A percentile compares a stretch with the other conserved stretches of the same genome.
Conservation (phyloP, 92 coral and sea anemone genomes). For the Nematostella vectensis region DNA sequence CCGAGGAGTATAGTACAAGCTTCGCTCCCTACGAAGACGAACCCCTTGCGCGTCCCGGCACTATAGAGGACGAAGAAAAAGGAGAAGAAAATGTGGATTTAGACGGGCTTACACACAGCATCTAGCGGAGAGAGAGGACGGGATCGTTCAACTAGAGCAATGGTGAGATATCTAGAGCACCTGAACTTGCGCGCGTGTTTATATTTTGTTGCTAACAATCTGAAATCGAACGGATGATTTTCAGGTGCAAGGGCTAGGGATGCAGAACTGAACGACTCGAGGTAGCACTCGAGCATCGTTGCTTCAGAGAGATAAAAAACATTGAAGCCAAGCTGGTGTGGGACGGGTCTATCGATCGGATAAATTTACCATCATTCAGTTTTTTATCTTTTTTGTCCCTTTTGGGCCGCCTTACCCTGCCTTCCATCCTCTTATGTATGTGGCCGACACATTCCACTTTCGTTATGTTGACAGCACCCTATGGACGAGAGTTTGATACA, state of each 20-base stretch:
- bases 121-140: too few relatives aligned
- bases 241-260: conserved; percentile 41
- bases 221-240: too few relatives aligned
- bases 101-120: too few relatives aligned
- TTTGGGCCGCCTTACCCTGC: conserved; percentile 21
- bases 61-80: too few relatives aligned
- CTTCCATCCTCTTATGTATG: conserved; percentile 35
- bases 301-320: conserved; percentile 38
- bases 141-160: too few relatives aligned
- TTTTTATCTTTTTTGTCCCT: conserved; percentile 29
- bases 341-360: conserved; percentile 46
- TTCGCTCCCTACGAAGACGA: too few relatives aligned
- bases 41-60: too few relatives aligned
- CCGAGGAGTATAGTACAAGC: too few relatives aligned
- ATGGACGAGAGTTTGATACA: conserved; percentile 28
- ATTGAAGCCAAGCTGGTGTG: conserved; percentile 34
- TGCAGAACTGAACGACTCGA: conserved; percentile 20
- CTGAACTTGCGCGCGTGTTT: too few relatives aligned
- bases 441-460: conserved; percentile 44
- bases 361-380: conserved; percentile 32
- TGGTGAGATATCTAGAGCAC: too few relatives aligned
- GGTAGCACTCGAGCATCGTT: conserved; percentile 40
- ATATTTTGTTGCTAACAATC: too few relatives aligned
- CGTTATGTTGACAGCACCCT: conserved; percentile 12
- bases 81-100: too few relatives aligned